These are phyloP conservation scores for Halcyon smyrnensis DNA, from an alignment of 2,797 vertebrate genomes.

Conservation along the genomic window DNA sequence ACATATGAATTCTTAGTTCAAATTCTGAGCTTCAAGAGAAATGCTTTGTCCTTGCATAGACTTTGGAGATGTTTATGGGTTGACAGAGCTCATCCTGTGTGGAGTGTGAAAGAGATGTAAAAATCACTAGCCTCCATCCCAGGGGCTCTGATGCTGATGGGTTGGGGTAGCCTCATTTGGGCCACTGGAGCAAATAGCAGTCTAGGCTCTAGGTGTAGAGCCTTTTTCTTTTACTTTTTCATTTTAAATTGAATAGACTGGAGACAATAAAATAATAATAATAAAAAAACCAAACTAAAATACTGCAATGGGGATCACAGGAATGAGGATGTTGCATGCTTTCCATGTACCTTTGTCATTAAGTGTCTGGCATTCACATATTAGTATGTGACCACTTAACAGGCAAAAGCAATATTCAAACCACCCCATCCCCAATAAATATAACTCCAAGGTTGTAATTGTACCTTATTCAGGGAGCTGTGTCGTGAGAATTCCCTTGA, in stretches of 20 bases:
- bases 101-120: rapidly evolving
- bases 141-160: background rate
- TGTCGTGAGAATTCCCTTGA: background rate
- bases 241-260: background rate
- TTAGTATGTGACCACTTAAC: background rate
- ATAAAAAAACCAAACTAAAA: no score
- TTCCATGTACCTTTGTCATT: background rate
- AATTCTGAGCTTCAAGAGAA: background rate
- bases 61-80: rapidly evolving
- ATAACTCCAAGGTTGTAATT: background rate
- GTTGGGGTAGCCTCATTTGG: rapidly evolving
- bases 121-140: background rate
- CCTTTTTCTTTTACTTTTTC: background rate
- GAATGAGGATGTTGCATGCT: rapidly evolving
- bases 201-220: background rate
- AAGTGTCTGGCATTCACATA: background rate
- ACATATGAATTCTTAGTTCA: rapidly evolving
- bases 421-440: background rate
- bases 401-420: background rate
- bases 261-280: background rate
- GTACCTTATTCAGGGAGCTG: background rate
- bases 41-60: rapidly evolving
- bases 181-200: background rate
- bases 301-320: background rate
- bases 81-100: background rate